phyloP scores from a whole-genome alignment of 2,797 vertebrate species.

The Nyctalus aviator region DNA sequence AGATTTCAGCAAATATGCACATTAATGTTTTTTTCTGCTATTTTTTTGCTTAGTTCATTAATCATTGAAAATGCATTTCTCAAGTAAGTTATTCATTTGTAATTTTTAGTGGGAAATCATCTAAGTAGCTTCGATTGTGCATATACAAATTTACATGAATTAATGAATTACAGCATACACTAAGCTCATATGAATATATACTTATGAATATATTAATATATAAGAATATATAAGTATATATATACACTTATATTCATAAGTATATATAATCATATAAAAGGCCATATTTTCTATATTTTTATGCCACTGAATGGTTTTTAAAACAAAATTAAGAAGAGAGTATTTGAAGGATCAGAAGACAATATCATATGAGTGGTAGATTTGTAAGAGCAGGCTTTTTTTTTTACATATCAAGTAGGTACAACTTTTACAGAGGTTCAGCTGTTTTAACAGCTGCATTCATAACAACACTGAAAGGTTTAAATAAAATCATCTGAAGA shows the following conservation, averaged over 20 bases:
- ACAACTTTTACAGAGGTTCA: not conserved
- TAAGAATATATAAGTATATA: no score
- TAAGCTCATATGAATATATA: not conserved
- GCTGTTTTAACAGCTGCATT: not conserved
- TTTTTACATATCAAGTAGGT: not conserved
- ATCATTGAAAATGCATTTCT: conserved; percentile 45
- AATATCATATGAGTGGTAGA: not conserved
- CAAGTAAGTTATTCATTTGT: conserved; percentile 43
- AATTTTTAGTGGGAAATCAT: conserved; percentile 49
- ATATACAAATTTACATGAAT: not conserved
- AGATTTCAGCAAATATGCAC: conserved; percentile 27
- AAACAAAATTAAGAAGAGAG: not conserved
- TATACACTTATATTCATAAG: no score
- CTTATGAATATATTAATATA: no score
- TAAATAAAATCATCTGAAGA: not conserved
- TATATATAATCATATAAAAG: not conserved
- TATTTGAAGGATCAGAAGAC: not conserved
- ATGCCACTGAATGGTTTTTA: not conserved
- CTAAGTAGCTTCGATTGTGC: not conserved
- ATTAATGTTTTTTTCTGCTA: not conserved
- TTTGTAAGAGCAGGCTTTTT: not conserved
- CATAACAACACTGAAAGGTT: not conserved
- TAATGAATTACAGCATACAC: not conserved
- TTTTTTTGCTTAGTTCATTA: conserved; percentile 36
- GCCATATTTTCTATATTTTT: not conserved